Evolutionary conservation across 2,797 vertebrate species (phyloP).

Genomic region (Oryzias sinensis): DNA sequence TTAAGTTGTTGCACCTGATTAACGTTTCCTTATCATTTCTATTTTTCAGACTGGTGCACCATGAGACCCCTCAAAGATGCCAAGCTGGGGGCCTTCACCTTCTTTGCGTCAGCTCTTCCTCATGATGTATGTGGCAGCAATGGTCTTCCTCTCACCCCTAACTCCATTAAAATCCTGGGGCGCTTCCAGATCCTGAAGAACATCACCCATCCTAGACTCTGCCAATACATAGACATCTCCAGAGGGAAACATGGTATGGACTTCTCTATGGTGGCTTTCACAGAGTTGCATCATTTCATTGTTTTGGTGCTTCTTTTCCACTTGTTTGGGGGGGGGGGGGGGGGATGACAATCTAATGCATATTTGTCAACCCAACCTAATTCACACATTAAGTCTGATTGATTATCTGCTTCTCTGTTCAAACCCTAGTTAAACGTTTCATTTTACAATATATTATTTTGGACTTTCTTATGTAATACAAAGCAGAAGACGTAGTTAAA

Average conservation of each 20-base stretch:
- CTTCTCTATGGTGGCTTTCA: too few relatives aligned
- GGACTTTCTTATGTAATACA: too few relatives aligned
- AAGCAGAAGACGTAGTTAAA: too few relatives aligned
- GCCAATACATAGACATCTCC: constrained; percentile 95
- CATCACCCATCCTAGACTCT: constrained; percentile 91
- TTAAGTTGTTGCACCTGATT: neutral
- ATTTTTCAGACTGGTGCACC: constrained; percentile 11
- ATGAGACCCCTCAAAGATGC: constrained; percentile 93
- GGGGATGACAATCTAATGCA: too few relatives aligned
- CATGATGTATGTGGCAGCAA: constrained; percentile 99
- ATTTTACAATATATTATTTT: too few relatives aligned
- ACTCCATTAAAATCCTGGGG: constrained; percentile 98
- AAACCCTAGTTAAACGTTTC: too few relatives aligned
- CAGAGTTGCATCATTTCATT: too few relatives aligned
- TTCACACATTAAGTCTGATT: too few relatives aligned
- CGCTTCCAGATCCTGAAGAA: constrained; percentile 98
- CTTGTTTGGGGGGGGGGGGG: too few relatives aligned
- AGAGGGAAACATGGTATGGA: constrained; percentile 92
- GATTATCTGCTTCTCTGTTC: too few relatives aligned
- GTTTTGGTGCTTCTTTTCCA: too few relatives aligned
- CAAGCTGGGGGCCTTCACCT: constrained; percentile 93
- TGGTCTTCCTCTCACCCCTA: constrained; percentile 95
- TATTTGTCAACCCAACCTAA: too few relatives aligned
- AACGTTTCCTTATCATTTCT: neutral
- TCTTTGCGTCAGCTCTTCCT: constrained; percentile 96